Base-by-base conservation (phyloP, 1,140 invertebrate genomes). In the Macrobrachium rosenbergii region DNA sequence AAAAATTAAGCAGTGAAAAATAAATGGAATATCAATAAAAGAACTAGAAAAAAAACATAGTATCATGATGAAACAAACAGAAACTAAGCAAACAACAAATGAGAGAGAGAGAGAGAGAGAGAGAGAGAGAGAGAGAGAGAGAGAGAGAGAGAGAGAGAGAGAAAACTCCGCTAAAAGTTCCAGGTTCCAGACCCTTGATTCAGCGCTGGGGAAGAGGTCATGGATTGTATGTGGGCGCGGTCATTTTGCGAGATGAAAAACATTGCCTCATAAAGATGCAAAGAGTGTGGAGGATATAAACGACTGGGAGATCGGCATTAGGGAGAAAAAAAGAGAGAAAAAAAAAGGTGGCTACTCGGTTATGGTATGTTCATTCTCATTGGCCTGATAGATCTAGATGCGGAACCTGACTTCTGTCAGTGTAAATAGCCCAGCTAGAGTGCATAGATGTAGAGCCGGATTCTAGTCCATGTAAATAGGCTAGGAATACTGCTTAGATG, bases 201-300 rank as follows among this genome's bases (percentile, higher is more conserved):
- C 52, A 52, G 52, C 52, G 52, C 6, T 12, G 52, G 12, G 52
- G 52, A 12, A 21, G 23, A 69, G 64, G 64, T 69, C n/a, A 69
- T n/a, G 64, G 64, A 69, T 69, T 21, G 23, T 21, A 21, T n/a
- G 23, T 21, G 64, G 64, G 64, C n/a, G 23, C n/a, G 64, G 64
- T 21, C n/a, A 69, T 21, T 69, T n/a, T n/a, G 23, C n/a, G n/a
- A 28, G 64, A 69, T 21, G 64, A 28, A 28, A 69, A 69, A 69
- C n/a, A 69, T 69, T 21, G 64, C n/a, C n/a, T 21, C n/a, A 69
- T 69, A 28, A 28, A 69, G 23, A 69, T n/a, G 64, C n/a, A 69
- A 80, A n/a, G 77, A 21, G 28, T 10, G 60, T 19, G 28, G 17
- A 62, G 23, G 21, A 63, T n/a, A 62, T n/a, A 37, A 21, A 80